These are phyloP conservation scores for Melanostigma gelatinosum DNA, from an alignment of 2,113 vertebrate species.

Conservation along the genomic window DNA sequence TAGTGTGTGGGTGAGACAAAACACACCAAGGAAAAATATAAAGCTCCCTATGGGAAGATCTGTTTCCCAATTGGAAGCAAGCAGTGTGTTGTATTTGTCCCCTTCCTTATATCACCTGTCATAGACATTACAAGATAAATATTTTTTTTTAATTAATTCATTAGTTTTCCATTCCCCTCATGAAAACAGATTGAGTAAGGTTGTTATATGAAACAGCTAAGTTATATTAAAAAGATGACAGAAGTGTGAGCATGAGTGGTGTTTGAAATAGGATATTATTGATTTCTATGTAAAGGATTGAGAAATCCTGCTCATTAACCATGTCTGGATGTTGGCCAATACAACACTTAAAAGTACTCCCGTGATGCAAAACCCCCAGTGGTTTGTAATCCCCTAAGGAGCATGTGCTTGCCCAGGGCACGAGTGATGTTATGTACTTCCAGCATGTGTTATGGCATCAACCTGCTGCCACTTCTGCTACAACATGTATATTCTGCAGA, in stretches of 20 bases:
- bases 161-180: constrained; percentile 10
- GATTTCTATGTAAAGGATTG: background rate
- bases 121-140: background rate
- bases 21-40: constrained; percentile 26
- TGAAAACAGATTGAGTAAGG: constrained; percentile 15
- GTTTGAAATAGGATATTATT: constrained; percentile 5
- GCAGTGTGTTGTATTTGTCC: constrained; percentile 7
- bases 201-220: constrained; percentile 13
- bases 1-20: constrained; percentile 27
- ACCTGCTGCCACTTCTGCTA: constrained; percentile 64
- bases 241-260: background rate
- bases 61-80: constrained; percentile 48
- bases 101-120: background rate
- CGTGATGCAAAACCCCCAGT: background rate
- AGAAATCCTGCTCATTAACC: background rate
- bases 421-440: constrained; percentile 24
- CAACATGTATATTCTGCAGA: constrained; percentile 59
- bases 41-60: constrained; percentile 36
- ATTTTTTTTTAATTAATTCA: background rate
- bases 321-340: background rate
- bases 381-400: constrained; percentile 15
- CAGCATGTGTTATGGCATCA: constrained; percentile 57
- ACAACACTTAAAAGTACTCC: constrained; percentile 2
- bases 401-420: constrained; percentile 16
- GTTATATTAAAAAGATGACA: background rate